Evolutionary conservation across 2,888 invertebrate species (phyloP), one percentile per base, ranked within the genome.

Genomic region (Drosophila yooni): DNA sequence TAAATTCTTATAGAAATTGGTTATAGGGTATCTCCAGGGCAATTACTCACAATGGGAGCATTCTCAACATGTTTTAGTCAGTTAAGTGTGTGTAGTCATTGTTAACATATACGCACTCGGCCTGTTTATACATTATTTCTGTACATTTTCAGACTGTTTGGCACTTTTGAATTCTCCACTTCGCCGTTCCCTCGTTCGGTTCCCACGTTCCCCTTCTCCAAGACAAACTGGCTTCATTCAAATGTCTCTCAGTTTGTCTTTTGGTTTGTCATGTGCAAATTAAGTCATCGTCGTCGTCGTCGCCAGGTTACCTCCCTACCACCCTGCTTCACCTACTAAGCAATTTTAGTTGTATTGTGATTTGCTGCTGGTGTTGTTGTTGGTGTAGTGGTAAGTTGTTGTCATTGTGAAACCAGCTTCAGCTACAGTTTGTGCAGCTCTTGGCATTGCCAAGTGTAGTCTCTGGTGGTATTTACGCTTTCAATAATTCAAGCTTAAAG

Each of bases 401-500:
- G 77, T 38, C 65, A 63, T 76, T 76, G 62, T 71, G 65, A 81
- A 68, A 68, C 33, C 60, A 64, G 54, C 51, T 61, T 54, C 62
- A 40, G 52, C 53, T 64, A 21, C 62, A 61, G 60, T 56, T 29
- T 51, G 51, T 52, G 46, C 40, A 34, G 57, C 75, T 65, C 33
- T 27, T 38, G 50, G 56, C 63, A 59, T 50, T 61, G 58, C 79
- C 69, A 75, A 72, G 65, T 79, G 80, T 79, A 71, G 76, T 64
- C 72, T 76, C 77, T 81, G 89, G 74, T 64, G 89, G 90, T 87
- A 90, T 90, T 90, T 87, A 87, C 89, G 90, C 89, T 89, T 90
- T 90, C 90, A 87, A 87, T 87, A 90, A 87, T 87, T 87, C 90
- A 87, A 89, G 86, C 90, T 87, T 90, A 90, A 90, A 74, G 86